phyloP scores from a whole-genome alignment of 2,113 vertebrate genomes.

The Sisor rabdophorus region DNA sequence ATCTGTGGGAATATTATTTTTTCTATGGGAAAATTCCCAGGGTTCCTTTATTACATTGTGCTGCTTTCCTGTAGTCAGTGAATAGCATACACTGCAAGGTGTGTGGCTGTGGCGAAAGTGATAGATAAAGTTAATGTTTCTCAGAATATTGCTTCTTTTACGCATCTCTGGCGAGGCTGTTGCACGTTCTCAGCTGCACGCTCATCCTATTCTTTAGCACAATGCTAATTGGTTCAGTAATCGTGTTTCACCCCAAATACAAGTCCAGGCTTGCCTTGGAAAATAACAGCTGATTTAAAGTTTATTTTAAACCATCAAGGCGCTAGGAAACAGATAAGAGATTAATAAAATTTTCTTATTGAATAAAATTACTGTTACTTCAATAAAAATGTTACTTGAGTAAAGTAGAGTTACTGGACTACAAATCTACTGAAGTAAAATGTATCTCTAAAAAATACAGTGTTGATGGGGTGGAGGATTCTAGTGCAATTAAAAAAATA shows the following conservation, averaged over 20 bases:
- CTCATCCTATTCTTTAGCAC: neutral
- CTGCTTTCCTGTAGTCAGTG: neutral
- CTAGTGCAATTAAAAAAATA: too few species aligned
- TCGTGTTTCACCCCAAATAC: constrained; percentile 29
- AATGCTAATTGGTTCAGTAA: constrained; percentile 44
- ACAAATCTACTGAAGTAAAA: too few species aligned
- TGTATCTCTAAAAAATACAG: too few species aligned
- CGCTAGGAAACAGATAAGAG: constrained; percentile 4
- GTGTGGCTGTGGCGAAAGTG: constrained; percentile 18
- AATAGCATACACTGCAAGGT: neutral
- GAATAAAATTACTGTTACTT: too few species aligned
- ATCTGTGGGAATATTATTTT: constrained; percentile 18
- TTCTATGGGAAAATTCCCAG: neutral
- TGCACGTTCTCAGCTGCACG: constrained; percentile 2
- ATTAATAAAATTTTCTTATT: neutral
- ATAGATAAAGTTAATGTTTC: constrained; percentile 27
- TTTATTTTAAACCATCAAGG: constrained; percentile 15
- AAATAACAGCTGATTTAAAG: constrained; percentile 28
- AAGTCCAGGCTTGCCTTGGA: constrained; percentile 33
- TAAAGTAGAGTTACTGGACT: too few species aligned
- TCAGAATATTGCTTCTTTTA: constrained; percentile 23
- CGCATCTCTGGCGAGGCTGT: neutral
- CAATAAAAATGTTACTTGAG: too few species aligned
- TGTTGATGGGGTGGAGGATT: too few species aligned
- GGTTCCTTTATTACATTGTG: neutral